Conservation (phyloP, 2,797 vertebrate genomes). For the Pitangus sulphuratus region DNA sequence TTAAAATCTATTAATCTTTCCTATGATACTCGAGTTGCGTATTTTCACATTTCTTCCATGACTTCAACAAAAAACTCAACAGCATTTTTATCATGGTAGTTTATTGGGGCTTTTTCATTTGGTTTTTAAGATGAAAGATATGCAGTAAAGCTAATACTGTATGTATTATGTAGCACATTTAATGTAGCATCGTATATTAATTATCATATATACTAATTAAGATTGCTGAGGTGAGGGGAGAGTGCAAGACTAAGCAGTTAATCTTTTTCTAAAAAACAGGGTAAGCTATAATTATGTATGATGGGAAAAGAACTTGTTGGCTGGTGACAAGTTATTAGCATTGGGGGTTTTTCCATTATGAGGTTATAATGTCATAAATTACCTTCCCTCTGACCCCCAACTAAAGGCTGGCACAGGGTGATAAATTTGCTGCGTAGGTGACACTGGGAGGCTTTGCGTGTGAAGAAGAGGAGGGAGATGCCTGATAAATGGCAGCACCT, state of each 20-base stretch:
- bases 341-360: background rate
- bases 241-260: background rate
- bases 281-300: background rate
- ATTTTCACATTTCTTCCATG: background rate
- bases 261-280: background rate
- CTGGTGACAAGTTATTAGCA: background rate
- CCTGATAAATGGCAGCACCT: background rate
- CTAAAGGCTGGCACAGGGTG: background rate
- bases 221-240: background rate
- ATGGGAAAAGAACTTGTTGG: background rate
- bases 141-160: background rate
- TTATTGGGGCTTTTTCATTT: background rate
- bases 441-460: background rate
- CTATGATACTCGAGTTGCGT: background rate
- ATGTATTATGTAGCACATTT: background rate
- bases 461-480: background rate
- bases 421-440: background rate
- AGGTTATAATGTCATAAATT: background rate
- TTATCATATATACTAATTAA: background rate
- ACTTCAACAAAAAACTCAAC: background rate
- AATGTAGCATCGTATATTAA: background rate
- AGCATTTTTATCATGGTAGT: background rate
- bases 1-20: constrained; percentile 33
- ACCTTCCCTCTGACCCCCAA: background rate
- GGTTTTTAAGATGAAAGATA: background rate